These are phyloP conservation scores for Falco columbarius DNA, from an alignment of 2,797 vertebrate genomes.

Conservation along the genomic window DNA sequence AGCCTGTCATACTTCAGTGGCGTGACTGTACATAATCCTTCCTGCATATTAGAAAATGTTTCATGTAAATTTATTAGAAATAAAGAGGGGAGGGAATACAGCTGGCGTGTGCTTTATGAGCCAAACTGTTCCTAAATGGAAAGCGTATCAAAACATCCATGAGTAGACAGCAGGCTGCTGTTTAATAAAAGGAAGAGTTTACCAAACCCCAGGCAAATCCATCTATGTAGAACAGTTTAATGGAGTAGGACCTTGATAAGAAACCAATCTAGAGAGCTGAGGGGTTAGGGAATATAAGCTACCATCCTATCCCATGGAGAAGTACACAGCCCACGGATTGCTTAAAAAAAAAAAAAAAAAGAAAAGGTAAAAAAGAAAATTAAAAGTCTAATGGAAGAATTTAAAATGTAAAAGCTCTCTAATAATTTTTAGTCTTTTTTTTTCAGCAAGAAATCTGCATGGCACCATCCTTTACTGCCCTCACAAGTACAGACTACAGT, in stretches of 20 bases:
- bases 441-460: background rate
- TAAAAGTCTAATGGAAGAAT: background rate
- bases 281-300: background rate
- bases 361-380: background rate
- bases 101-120: background rate
- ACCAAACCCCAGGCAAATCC: background rate
- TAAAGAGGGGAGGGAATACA: background rate
- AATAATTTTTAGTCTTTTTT: background rate
- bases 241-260: background rate
- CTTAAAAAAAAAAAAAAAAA: background rate
- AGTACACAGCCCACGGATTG: background rate
- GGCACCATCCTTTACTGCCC: background rate
- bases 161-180: background rate
- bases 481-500: background rate
- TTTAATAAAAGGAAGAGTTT: background rate
- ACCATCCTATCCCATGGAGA: background rate
- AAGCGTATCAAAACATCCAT: background rate
- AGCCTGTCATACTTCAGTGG: background rate
- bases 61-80: background rate
- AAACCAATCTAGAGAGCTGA: background rate
- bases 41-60: background rate
- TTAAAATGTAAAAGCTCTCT: background rate
- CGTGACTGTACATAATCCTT: background rate
- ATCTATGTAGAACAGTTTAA: background rate
- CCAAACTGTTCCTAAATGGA: background rate